phyloP scores from a whole-genome alignment of 2,888 invertebrate species.

The Sphaerophoria taeniata region DNA sequence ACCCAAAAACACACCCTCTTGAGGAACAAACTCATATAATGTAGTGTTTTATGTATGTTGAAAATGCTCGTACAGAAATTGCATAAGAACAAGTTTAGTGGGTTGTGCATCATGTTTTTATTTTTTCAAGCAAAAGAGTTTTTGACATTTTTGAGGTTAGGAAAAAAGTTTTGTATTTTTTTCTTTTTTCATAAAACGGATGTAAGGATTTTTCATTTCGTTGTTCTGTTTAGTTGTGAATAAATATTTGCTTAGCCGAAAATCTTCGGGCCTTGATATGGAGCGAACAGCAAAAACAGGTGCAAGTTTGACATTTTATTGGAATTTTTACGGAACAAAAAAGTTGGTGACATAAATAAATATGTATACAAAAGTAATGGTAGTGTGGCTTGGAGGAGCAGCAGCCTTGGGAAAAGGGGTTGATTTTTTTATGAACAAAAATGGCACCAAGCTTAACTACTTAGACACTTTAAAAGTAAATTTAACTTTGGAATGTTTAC shows the following conservation, averaged over 20 bases:
- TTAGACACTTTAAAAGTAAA: too few species aligned
- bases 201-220: slow-evolving; percentile 53
- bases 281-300: background rate
- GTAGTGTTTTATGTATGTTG: slow-evolving; percentile 54
- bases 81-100: slow-evolving; percentile 51
- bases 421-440: too few species aligned
- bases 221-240: slow-evolving; percentile 39
- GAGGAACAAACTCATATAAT: slow-evolving; percentile 6
- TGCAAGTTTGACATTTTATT: slow-evolving; percentile 22
- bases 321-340: background rate
- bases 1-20: background rate
- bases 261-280: background rate
- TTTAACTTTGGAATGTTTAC: too few species aligned
- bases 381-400: too few species aligned
- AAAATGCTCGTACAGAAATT: slow-evolving; percentile 19
- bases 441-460: too few species aligned
- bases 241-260: slow-evolving; percentile 29
- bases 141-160: slow-evolving; percentile 38
- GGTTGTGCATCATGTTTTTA: slow-evolving; percentile 19
- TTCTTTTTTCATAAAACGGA: slow-evolving; percentile 14
- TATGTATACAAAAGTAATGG: too few species aligned
- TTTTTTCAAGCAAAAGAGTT: slow-evolving; percentile 10
- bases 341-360: background rate
- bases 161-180: slow-evolving; percentile 25
- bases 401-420: too few species aligned